Conservation (phyloP, 2,888 invertebrate species). For the Gymnocheta viridis region DNA sequence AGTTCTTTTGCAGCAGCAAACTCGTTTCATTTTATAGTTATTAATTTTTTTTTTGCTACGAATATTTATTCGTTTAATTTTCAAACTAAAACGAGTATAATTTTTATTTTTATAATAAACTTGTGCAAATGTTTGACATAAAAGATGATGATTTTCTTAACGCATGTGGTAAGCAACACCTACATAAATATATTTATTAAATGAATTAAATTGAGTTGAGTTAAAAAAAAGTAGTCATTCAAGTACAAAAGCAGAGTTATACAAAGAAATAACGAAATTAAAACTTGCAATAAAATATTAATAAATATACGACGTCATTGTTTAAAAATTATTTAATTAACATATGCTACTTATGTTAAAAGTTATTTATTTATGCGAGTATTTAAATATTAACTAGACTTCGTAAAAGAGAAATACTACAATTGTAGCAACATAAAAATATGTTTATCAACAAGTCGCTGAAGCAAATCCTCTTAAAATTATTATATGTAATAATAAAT, state of each 20-base stretch:
- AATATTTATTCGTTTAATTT: background rate
- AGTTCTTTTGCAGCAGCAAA: constrained; percentile 22
- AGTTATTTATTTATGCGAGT: too few relatives aligned
- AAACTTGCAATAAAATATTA: constrained; percentile 10
- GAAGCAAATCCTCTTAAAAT: too few relatives aligned
- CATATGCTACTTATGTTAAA: background rate
- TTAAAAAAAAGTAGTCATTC: constrained; percentile 18
- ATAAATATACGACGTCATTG: constrained; percentile 47
- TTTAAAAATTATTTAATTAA: constrained; percentile 22
- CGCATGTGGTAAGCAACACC: constrained; percentile 50
- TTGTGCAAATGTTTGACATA: constrained; percentile 17
- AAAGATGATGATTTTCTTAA: constrained; percentile 45
- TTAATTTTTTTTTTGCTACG: background rate
- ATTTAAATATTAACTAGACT: too few relatives aligned
- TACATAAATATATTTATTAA: constrained; percentile 38
- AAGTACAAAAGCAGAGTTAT: background rate
- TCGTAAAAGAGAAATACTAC: too few relatives aligned
- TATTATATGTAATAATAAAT: too few relatives aligned
- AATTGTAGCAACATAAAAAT: too few relatives aligned
- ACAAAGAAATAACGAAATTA: background rate
- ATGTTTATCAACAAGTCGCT: too few relatives aligned
- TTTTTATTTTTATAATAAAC: constrained; percentile 20
- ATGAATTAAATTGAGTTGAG: constrained; percentile 30
- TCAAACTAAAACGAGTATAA: constrained; percentile 18
- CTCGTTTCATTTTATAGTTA: background rate